These are phyloP conservation scores for Sebastes cheni DNA, from an alignment of 2,797 vertebrate genomes.

Conservation along the genomic window DNA sequence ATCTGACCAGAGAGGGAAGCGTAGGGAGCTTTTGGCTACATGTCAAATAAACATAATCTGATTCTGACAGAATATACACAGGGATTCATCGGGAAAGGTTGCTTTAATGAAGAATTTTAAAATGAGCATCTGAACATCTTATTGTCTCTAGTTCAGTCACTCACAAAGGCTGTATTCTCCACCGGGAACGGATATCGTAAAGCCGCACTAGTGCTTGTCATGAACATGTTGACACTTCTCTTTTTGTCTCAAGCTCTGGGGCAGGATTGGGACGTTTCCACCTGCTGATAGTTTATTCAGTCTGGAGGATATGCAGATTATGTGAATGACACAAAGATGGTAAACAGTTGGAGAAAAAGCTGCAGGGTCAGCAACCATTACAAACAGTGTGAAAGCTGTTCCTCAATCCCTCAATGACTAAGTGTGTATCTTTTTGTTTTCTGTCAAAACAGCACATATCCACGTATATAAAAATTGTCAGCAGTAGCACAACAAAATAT, in stretches of 20 bases:
- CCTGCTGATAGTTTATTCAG: constrained; percentile 1
- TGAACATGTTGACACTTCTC: constrained; percentile 1
- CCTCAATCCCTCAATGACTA: background rate
- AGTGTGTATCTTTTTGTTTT: background rate
- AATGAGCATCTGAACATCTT: background rate
- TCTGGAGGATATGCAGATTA: background rate
- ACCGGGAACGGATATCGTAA: background rate
- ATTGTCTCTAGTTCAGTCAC: background rate
- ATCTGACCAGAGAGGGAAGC: constrained; percentile 34
- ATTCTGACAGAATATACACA: background rate
- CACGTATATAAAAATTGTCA: background rate
- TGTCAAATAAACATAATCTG: constrained; percentile 27
- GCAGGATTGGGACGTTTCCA: constrained; percentile 17
- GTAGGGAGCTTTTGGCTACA: background rate
- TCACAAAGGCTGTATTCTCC: background rate
- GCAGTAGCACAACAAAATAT: background rate
- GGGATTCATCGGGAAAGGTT: background rate
- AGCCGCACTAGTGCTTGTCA: background rate
- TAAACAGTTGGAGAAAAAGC: background rate
- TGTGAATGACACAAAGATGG: background rate
- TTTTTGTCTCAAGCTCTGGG: constrained; percentile 11
- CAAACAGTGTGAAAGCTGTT: background rate
- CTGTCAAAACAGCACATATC: background rate
- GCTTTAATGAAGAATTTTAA: background rate
- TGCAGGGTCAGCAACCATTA: background rate